A percentile compares a stretch with the other conserved stretches of the same genome.
Evolutionary conservation across 2,888 invertebrate species (phyloP).

Genomic region (Odontocolon sp.): DNA sequence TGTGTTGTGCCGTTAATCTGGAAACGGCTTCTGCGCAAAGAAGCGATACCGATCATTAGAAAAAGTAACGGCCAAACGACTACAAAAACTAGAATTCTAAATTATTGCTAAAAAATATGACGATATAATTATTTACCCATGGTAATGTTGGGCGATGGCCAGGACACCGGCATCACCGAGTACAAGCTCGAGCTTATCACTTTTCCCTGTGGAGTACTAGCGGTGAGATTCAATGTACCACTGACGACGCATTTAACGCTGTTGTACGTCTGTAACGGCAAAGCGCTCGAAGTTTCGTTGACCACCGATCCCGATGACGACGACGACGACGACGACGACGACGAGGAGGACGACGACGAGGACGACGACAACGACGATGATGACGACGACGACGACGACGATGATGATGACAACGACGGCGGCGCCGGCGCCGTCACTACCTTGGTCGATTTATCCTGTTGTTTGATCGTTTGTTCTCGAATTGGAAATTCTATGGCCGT

Average conservation of each 20-base stretch:
- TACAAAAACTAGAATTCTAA: background rate
- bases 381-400: no score
- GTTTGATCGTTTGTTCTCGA: constrained; percentile 74
- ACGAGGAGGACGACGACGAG: no score
- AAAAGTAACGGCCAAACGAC: background rate
- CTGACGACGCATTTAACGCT: constrained; percentile 75
- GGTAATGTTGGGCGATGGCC: constrained; percentile 75
- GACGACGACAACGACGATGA: no score
- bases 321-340: no score
- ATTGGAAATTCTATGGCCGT: constrained; percentile 77
- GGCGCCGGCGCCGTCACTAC: constrained; percentile 71
- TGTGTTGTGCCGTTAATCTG: constrained; percentile 71
- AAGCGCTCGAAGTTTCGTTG: constrained; percentile 66
- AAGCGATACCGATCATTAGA: no score
- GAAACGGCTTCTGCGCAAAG: constrained; percentile 66
- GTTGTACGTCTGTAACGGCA: constrained; percentile 74
- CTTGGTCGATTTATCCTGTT: constrained; percentile 76
- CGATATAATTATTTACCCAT: constrained; percentile 71
- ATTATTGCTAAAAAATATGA: constrained; percentile 20
- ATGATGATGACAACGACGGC: no score
- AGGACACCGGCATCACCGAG: constrained; percentile 75
- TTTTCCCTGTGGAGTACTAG: constrained; percentile 71
- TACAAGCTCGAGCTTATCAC: constrained; percentile 72
- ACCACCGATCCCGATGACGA: constrained; percentile 74
- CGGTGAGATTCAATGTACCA: constrained; percentile 67